Conservation (phyloP, 2,797 vertebrate genomes). For the Trachops cirrhosus region DNA sequence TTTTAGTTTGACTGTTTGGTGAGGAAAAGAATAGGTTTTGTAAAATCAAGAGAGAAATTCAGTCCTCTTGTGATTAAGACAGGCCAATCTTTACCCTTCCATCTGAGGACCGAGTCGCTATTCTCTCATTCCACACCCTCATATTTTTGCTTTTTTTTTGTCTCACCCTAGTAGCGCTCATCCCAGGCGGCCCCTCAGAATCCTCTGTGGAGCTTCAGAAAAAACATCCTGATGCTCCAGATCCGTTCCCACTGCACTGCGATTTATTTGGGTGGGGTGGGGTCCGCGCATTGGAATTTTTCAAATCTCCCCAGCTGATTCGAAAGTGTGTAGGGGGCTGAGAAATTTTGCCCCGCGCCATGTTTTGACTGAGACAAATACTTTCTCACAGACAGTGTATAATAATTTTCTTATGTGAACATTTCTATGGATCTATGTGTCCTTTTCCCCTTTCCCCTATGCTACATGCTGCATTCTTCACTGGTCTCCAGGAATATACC, state of each 20-base stretch:
- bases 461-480: not conserved
- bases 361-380: not conserved
- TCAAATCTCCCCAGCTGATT: not conserved
- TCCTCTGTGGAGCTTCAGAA: not conserved
- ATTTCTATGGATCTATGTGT: no score
- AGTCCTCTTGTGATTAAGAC: not conserved
- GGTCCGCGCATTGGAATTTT: not conserved
- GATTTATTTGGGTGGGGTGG: not conserved
- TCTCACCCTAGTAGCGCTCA: not conserved
- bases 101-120: not conserved
- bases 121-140: not conserved
- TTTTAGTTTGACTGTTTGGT: not conserved
- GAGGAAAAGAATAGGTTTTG: not conserved
- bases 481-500: not conserved
- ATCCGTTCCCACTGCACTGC: not conserved
- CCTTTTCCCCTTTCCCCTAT: no score
- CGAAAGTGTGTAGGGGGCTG: not conserved
- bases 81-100: not conserved
- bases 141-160: not conserved
- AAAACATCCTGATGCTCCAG: not conserved
- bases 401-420: not conserved
- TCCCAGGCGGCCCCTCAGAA: not conserved
- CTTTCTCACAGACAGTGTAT: not conserved
- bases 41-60: conserved; percentile 14
- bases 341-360: not conserved